phyloP scores from a whole-genome alignment of 1,140 invertebrate genomes.

The Bombus haemorrhoidalis region DNA sequence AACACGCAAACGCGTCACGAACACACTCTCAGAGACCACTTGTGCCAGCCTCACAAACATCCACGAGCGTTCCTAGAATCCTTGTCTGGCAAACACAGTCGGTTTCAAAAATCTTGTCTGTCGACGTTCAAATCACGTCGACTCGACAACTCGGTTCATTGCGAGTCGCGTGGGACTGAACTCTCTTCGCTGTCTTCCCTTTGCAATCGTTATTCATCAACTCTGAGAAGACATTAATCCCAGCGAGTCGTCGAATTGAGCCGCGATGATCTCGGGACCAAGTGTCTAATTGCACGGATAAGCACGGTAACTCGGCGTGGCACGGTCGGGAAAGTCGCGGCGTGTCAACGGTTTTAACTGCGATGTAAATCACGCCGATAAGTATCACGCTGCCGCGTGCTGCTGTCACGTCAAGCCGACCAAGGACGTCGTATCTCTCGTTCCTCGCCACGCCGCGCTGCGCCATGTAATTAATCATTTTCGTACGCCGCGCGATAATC shows the following conservation, averaged over 20 bases:
- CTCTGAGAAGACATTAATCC: background rate
- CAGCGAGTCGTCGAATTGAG: slow-evolving; percentile 40
- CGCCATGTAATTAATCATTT: slow-evolving; percentile 74
- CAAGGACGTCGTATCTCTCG: slow-evolving; percentile 67
- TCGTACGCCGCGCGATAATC: slow-evolving; percentile 63
- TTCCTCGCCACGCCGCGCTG: slow-evolving; percentile 14
- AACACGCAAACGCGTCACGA: background rate
- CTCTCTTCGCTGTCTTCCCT: no score
- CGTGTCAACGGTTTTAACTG: slow-evolving; percentile 69
- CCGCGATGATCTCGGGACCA: slow-evolving; percentile 8
- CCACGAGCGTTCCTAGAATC: background rate
- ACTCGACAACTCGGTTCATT: background rate
- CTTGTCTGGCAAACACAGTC: background rate
- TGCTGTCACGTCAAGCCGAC: slow-evolving; percentile 47
- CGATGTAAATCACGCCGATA: slow-evolving; percentile 75
- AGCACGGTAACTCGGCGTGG: slow-evolving; percentile 26
- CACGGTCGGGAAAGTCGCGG: slow-evolving; percentile 40
- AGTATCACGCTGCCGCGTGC: slow-evolving; percentile 66
- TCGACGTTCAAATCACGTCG: background rate
- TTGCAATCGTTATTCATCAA: no score
- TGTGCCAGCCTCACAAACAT: background rate
- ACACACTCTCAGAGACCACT: background rate
- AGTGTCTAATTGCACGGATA: slow-evolving; percentile 50
- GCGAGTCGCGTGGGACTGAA: background rate
- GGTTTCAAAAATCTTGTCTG: background rate